phyloP scores from a whole-genome alignment of 2,113 vertebrate genomes.

The Cricetomys ansorgei region DNA sequence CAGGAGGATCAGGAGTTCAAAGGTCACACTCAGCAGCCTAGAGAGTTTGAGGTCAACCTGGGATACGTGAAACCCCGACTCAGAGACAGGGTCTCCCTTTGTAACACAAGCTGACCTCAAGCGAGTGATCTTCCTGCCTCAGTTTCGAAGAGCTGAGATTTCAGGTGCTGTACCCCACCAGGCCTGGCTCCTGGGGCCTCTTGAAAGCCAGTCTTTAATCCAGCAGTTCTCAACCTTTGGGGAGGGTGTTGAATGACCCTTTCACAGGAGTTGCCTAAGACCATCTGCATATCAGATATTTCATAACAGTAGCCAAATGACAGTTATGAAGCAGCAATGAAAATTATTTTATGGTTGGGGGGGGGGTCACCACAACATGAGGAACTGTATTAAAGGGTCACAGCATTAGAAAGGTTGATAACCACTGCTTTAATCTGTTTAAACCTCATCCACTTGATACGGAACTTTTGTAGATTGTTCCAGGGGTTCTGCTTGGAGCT shows the following conservation, averaged over 20 bases:
- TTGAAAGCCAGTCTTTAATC: neutral
- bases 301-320: too few species aligned
- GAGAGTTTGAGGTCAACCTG: neutral
- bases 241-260: too few species aligned
- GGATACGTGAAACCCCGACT: neutral
- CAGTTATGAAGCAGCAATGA: too few species aligned
- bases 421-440: neutral
- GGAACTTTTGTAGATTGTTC: neutral
- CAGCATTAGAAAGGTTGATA: too few species aligned
- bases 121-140: neutral
- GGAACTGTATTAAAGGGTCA: too few species aligned
- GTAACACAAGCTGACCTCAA: neutral
- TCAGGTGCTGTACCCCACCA: neutral
- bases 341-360: too few species aligned
- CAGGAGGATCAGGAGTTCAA: neutral
- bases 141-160: neutral
- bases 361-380: too few species aligned
- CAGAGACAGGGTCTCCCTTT: neutral
- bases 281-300: too few species aligned
- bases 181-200: neutral
- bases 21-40: neutral
- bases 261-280: too few species aligned
- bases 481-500: neutral
- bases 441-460: neutral
- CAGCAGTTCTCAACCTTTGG: too few species aligned